Evolutionary conservation across 2,888 invertebrate species (phyloP), one percentile per base, ranked within the genome.

Genomic region (Ornithoptera alexandrae): DNA sequence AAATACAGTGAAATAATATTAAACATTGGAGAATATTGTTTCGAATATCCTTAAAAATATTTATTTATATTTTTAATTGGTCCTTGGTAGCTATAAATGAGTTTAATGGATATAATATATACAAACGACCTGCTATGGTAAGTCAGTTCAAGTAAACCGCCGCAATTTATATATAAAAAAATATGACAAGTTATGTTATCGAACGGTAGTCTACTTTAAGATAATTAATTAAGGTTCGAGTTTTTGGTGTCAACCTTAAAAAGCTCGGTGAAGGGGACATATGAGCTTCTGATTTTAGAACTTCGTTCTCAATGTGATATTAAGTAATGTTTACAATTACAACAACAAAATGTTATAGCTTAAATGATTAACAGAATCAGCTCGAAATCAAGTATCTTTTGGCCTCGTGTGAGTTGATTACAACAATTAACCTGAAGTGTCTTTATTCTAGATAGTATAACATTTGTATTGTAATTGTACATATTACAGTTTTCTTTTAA

Each of bases 211-310:
- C 65, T 65, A 46, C 57, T 69, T 69, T 30, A 60, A 69, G 60
- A 62, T 69, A 62, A 65, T 62, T 69, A 69, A 69, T 69, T 65
- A 62, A 62, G 62, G 65, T 66, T 69, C 56, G 24, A 65, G 42
- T 53, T 69, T 69, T 69, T 69, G 30, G 46, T 69, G 62, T 69
- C 69, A 66, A 30, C 62, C 53, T 64, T 64, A 68, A 64, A 46
- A 10, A 62, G 65, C 24, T 17, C 12, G 58, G 69, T 69, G 69
- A 69, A 69, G 65, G 69, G 69, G 65, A 65, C 62, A n/a, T 6
- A 58, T 56, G 42, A 24, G 57, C 56, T 65, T 61, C 65, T 69
- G 58, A 50, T 58, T 69, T 69, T 69, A 69, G 12, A 61, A 53
- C 46, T n/a, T 62, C 57, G 65, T 30, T 62, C 50, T 58, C 64